Evolutionary conservation across 2,113 vertebrate species (phyloP), one percentile per base, ranked within the genome.

Genomic region (Embiotoca jacksoni): DNA sequence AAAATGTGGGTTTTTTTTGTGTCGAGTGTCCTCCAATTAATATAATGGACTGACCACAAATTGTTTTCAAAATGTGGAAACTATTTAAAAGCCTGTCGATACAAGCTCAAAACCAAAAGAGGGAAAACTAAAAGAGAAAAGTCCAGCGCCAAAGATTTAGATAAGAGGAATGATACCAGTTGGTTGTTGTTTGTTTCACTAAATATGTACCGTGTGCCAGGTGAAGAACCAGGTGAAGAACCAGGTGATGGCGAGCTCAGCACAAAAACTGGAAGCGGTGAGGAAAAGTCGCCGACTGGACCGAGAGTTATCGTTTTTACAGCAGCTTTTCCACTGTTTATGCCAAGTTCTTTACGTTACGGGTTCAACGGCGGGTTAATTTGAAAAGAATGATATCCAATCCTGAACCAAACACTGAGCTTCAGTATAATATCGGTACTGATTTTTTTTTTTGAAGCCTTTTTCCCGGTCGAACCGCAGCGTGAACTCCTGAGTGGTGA

Each of bases 401-500:
- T 23, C 23, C 23, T 23, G 23, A 23, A 44, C 41, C 41, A 44
- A 44, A 44, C 13, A 44, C 49, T 50, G 16, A 64, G 46, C 53
- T 57, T 61, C 16, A 52, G 5, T 49, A 7, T 13, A 44, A 66
- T 15, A 4, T 6, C 6, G 59, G 50, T 11, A 13, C 16, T 6
- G 3, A 10, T 46, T 59, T 35, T 50, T 37, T 1, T 5, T 37
- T 49, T 39, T 64, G 2, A 36, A 75, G 75, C 71, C 55, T 55
- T 23, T 23, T 23, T 23, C 23, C 9, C 55, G 62, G 36, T 41
- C 35, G 60, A 72, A 61, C 69, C 53, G 36, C 31, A 68, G 72
- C 7, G 49, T 67, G 54, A 78, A 83, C 77, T 82, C 84, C 90
- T 91, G 92, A 91, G 88, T 68, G 46, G 30, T 37, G 60, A 39